Percentiles rank a stretch among this genome's conserved stretches.
These are phyloP conservation scores for Neria commutata DNA, from an alignment of 2,888 invertebrate genomes.

Conservation along the genomic window DNA sequence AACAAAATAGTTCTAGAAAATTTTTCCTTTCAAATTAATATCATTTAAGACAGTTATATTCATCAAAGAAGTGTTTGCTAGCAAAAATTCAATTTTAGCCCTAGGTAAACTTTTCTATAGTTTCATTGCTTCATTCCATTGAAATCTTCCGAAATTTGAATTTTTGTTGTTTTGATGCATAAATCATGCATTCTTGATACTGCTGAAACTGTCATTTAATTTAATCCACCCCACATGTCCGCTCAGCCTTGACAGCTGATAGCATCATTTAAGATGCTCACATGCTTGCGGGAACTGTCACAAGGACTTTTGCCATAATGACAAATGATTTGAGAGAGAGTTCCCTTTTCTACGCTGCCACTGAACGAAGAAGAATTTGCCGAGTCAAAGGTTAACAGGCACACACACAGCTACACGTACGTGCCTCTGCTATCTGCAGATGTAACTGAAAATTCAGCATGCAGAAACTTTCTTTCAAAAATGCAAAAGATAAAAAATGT, in stretches of 20 bases:
- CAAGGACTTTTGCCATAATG: conserved; percentile 57
- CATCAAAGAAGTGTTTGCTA: too few species aligned
- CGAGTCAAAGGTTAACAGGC: conserved; percentile 40
- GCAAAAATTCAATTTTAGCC: too few species aligned
- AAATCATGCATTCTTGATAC: neutral
- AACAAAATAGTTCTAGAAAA: too few species aligned
- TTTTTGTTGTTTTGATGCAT: too few species aligned
- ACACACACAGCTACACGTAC: too few species aligned
- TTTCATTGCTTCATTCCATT: too few species aligned
- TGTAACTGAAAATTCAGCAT: conserved; percentile 18
- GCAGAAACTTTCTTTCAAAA: conserved; percentile 21
- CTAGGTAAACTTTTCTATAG: too few species aligned
- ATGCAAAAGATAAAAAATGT: conserved; percentile 41
- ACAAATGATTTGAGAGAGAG: conserved; percentile 49
- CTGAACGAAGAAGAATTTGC: neutral
- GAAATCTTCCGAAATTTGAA: too few species aligned
- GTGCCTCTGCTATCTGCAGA: too few species aligned
- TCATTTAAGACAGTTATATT: too few species aligned
- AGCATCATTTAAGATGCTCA: conserved; percentile 4
- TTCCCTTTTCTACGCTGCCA: neutral
- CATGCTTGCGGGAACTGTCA: conserved; percentile 47
- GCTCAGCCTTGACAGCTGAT: conserved; percentile 18
- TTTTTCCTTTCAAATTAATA: too few species aligned
- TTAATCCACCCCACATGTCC: conserved; percentile 14
- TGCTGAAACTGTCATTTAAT: conserved; percentile 1